Evolutionary conservation across 2,113 vertebrate species (phyloP), one percentile per base, ranked within the genome.

Genomic region (Cyprinodon brontotheroides): DNA sequence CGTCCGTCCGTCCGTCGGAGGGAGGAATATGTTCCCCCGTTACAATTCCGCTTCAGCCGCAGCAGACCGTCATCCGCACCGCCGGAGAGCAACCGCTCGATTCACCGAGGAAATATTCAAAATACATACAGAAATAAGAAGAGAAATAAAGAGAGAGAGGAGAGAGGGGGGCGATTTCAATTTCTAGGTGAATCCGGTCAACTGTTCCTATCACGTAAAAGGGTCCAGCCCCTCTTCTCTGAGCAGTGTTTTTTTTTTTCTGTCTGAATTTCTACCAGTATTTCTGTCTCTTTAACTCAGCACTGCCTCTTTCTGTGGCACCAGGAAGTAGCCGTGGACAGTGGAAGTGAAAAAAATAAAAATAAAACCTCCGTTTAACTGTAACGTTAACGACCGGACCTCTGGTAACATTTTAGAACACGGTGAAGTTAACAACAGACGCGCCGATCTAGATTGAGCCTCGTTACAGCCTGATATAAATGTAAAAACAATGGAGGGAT

Each of bases 251-350:
- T 80, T 83, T 83, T 87, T 89, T 88, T 88, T 92, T 94, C 94
- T 94, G 90, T 94, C 92, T 94, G 92, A 92, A 95, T 91, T 91
- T 93, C 91, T 93, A 91, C 86, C 92, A 91, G 94, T 94, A 94
- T 95, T 94, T 95, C 93, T 95, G 95, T 94, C 94, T 94, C 88
- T 94, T 92, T 87, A 94, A 94, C 96, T 96, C 96, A 95, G 94
- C 95, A 96, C 96, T 95, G 95, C 96, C 96, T 95, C 96, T 95
- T 86, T 92, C 96, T 94, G 96, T 91, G 85, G 94, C 94, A 94
- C 93, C 92, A 92, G 95, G 95, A 95, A 96, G 93, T 94, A 90
- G 86, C 91, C 87, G 81, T n/a, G 89, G 82, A 86, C 90, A 84
- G 86, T 79, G 84, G 88, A 83, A 82, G 86, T 86, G 80, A 48